These are phyloP conservation scores for Crotalus tigris DNA, from an alignment of 2,113 vertebrate genomes.

Conservation along the genomic window DNA sequence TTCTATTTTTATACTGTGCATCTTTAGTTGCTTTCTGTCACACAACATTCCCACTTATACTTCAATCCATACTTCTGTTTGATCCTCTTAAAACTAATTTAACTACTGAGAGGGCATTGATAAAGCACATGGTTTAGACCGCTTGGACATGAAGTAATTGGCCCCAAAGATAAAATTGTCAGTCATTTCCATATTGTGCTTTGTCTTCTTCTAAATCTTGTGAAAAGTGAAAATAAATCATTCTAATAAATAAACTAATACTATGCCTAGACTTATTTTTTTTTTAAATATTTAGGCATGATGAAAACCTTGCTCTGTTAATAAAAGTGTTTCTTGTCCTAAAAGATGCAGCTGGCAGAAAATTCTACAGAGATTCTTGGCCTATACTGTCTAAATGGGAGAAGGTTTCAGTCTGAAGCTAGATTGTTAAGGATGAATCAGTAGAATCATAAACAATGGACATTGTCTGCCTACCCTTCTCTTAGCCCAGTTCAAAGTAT, in stretches of 20 bases:
- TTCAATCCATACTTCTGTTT: neutral
- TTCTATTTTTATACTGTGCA: neutral
- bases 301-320: neutral
- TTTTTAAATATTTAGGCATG: neutral
- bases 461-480: neutral
- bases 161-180: neutral
- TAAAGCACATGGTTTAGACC: neutral
- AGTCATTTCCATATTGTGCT: neutral
- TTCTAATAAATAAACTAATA: neutral
- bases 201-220: neutral
- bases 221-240: neutral
- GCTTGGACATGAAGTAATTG: neutral
- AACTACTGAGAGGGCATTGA: neutral
- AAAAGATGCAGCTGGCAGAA: neutral
- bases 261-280: neutral
- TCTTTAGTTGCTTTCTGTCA: neutral
- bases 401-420: neutral
- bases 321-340: neutral
- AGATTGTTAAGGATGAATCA: neutral
- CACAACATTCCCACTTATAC: neutral
- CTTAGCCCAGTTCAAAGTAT: neutral
- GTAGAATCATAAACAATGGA: neutral
- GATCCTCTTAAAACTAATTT: neutral
- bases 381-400: neutral
- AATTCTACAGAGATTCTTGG: neutral